Evolutionary conservation across 1,140 invertebrate genomes (phyloP).

Genomic region (Protaetia brevitarsis): DNA sequence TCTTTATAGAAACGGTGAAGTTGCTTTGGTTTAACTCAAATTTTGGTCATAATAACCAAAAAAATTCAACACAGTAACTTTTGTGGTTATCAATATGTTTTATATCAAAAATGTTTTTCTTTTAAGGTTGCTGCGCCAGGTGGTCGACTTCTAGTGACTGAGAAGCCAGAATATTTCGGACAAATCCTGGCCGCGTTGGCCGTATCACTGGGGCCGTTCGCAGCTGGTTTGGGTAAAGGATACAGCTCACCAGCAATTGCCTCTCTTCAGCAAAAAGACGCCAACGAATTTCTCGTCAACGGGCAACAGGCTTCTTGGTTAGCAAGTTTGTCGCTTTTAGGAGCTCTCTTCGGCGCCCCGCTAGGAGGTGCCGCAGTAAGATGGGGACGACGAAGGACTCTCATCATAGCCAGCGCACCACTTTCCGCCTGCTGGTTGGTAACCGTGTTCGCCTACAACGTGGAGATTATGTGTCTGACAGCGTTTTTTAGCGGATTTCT

Average conservation of each 20-base stretch:
- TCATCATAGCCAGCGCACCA: conserved; percentile 67
- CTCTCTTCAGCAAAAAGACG: conserved; percentile 67
- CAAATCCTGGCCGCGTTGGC: conserved; percentile 76
- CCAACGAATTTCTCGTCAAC: conserved; percentile 62
- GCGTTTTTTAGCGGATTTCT: conserved; percentile 77
- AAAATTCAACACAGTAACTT: neutral
- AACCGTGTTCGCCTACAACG: conserved; percentile 68
- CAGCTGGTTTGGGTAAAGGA: conserved; percentile 77
- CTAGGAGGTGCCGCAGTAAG: conserved; percentile 73
- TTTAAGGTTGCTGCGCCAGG: conserved; percentile 43
- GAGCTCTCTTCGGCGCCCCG: conserved; percentile 74
- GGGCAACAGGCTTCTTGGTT: conserved; percentile 80
- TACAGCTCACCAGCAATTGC: conserved; percentile 80
- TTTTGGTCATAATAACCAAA: neutral
- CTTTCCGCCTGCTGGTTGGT: conserved; percentile 73
- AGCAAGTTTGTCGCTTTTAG: conserved; percentile 73
- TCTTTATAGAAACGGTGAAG: too few species aligned
- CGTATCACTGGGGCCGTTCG: conserved; percentile 75
- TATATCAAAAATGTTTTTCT: conserved; percentile 27
- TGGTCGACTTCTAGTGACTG: conserved; percentile 40
- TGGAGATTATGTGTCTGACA: conserved; percentile 72
- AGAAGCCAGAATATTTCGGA: conserved; percentile 42
- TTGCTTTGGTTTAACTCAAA: too few species aligned
- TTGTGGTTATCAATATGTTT: neutral
- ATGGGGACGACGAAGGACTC: conserved; percentile 64